phyloP scores from a whole-genome alignment of 2,113 vertebrate species.

The Rhineura floridana region DNA sequence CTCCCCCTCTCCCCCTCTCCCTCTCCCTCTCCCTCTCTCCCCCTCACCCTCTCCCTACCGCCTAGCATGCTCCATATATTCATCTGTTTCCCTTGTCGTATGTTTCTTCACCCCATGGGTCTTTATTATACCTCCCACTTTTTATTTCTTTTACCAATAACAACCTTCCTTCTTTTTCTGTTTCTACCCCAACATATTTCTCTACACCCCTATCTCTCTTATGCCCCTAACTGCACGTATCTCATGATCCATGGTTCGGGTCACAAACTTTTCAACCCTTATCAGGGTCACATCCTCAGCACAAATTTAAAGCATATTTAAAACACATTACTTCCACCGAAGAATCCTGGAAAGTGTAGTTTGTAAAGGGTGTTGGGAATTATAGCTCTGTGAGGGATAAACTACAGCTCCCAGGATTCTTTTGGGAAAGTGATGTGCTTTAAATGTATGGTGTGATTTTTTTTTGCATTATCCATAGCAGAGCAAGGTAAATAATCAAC shows the following conservation, averaged over 20 bases:
- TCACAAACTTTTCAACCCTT: not conserved
- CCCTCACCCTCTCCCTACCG: not conserved
- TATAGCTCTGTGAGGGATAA: too few relatives aligned
- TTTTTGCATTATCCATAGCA: not conserved
- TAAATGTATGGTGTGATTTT: too few relatives aligned
- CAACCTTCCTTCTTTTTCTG: not conserved
- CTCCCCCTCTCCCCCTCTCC: too few relatives aligned
- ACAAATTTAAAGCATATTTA: too few relatives aligned
- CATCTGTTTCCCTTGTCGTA: not conserved
- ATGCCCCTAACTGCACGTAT: not conserved
- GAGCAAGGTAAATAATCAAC: not conserved
- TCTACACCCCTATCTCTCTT: not conserved
- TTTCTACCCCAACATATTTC: not conserved
- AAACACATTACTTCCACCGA: too few relatives aligned
- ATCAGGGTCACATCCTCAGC: too few relatives aligned
- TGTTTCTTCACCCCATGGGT: not conserved
- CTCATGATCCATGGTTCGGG: not conserved
- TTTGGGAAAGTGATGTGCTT: too few relatives aligned
- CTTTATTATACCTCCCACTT: not conserved
- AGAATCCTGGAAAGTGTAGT: too few relatives aligned
- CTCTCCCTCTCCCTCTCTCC: not conserved
- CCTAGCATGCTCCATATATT: not conserved
- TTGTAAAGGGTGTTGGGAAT: too few relatives aligned
- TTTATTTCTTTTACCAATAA: not conserved
- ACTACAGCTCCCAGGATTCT: too few relatives aligned